Evolutionary conservation across 2,797 vertebrate species (phyloP).

Genomic region (Characodon lateralis): DNA sequence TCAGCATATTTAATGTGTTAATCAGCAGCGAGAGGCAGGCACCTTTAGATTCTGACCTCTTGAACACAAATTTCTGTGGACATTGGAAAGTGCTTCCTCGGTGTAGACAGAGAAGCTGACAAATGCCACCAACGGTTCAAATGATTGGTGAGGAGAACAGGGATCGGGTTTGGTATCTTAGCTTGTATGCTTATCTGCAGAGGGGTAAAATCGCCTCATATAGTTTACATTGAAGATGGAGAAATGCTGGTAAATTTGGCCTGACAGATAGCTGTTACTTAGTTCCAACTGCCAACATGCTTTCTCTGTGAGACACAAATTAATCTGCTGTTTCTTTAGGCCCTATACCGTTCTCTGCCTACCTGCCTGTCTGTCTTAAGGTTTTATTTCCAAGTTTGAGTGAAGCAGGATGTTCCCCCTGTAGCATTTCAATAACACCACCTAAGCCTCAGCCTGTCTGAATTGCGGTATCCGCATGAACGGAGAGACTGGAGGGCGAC

Average conservation of each 20-base stretch:
- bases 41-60: slow-evolving; percentile 23
- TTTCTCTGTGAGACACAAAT: slow-evolving; percentile 17
- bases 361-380: slow-evolving; percentile 36
- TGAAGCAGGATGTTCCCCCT: slow-evolving; percentile 44
- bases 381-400: slow-evolving; percentile 36
- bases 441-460: slow-evolving; percentile 59
- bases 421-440: slow-evolving; percentile 63
- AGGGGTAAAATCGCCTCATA: slow-evolving; percentile 36
- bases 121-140: slow-evolving; percentile 34
- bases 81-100: not conserved
- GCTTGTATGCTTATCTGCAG: slow-evolving; percentile 45
- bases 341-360: slow-evolving; percentile 4
- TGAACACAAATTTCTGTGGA: slow-evolving; percentile 16
- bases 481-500: slow-evolving; percentile 60
- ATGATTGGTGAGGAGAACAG: slow-evolving; percentile 34
- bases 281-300: slow-evolving; percentile 7
- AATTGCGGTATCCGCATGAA: slow-evolving; percentile 55
- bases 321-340: slow-evolving; percentile 21
- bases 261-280: slow-evolving; percentile 9
- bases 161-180: slow-evolving; percentile 37
- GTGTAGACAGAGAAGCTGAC: slow-evolving; percentile 37
- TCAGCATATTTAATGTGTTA: slow-evolving; percentile 40
- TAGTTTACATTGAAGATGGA: slow-evolving; percentile 32
- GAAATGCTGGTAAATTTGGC: slow-evolving; percentile 38
- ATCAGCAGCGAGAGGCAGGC: slow-evolving; percentile 19